phyloP scores from a whole-genome alignment of 2,888 invertebrate species.

The Gymnoscelis rufifasciata region DNA sequence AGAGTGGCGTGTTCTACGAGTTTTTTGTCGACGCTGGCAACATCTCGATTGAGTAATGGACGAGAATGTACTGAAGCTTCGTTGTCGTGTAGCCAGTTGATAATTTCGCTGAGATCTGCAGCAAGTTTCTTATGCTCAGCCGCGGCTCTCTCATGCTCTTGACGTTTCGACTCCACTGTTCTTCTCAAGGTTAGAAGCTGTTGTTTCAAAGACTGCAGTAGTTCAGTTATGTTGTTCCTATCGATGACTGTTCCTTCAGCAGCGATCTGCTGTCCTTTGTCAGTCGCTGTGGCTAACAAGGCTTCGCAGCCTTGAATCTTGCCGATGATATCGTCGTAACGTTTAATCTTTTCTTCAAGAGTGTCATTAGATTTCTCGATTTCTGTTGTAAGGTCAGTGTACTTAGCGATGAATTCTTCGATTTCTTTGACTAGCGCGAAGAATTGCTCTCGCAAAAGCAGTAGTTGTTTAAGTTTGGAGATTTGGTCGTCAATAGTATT shows the following conservation, averaged over 20 bases:
- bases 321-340: slow-evolving; percentile 90
- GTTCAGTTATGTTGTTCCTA: slow-evolving; percentile 91
- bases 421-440: slow-evolving; percentile 92
- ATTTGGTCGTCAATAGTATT: slow-evolving; percentile 92
- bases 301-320: slow-evolving; percentile 96
- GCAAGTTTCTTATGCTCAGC: slow-evolving; percentile 93
- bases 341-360: slow-evolving; percentile 91
- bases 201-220: slow-evolving; percentile 91
- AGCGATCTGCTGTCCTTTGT: slow-evolving; percentile 95
- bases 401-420: slow-evolving; percentile 90
- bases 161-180: slow-evolving; percentile 90
- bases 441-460: slow-evolving; percentile 92
- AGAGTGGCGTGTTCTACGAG: slow-evolving; percentile 86
- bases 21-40: slow-evolving; percentile 88
- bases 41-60: slow-evolving; percentile 87
- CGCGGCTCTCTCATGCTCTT: slow-evolving; percentile 91
- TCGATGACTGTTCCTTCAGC: slow-evolving; percentile 93
- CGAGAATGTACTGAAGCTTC: slow-evolving; percentile 90
- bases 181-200: slow-evolving; percentile 88
- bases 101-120: slow-evolving; percentile 88
- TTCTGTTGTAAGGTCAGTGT: slow-evolving; percentile 89
- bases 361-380: slow-evolving; percentile 91
- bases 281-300: slow-evolving; percentile 89
- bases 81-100: slow-evolving; percentile 90
- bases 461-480: slow-evolving; percentile 86